Evolutionary conservation across 2,888 invertebrate species (phyloP), one percentile per base, ranked within the genome.

Genomic region (Brachyopa scutellaris): DNA sequence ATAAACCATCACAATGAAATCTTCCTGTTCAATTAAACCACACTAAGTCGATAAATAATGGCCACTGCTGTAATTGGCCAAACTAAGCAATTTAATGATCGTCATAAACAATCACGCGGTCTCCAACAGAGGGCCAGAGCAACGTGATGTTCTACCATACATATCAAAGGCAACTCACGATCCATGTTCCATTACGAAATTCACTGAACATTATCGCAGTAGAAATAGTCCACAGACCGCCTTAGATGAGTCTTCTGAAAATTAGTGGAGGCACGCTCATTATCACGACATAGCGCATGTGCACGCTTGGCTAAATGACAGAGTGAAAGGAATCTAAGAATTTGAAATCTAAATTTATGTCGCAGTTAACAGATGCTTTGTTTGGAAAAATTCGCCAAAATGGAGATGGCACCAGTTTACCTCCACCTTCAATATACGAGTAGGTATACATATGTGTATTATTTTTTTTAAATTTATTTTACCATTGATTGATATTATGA

Each of bases 361-460:
- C 19, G 40, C 40, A 17, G 59, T 40, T 40, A 11, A n/a, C 5
- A 38, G 36, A 33, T 36, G 19, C 9, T 6, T 1, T 47, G 23
- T 11, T 33, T 21, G n/a, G 17, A 26, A 38, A 36, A 53, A 21
- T 38, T 57, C 31, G 15, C 29, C 11, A 49, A 40, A 66, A 49
- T 62, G 26, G 57, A 74, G 79, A 79, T 67, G 73, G 62, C 67
- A 74, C 79, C 47, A 45, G 73, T 79, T 79, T 29, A 67, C 67
- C 79, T 74, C 73, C 11, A 79, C 79, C 79, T 74, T 74, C 61
- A 79, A 38, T 42, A 11, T 23, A 40, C 49, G n/a, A 31, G 15
- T 8, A 8, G 15, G 5, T 19, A 19, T n/a, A 26, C 26, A 5
- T 26, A 6, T 26, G 26, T 26, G 26, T 19, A 0, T n/a, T n/a